Base-by-base conservation (phyloP, 2,113 vertebrate species). In the Xyrauchen texanus region DNA sequence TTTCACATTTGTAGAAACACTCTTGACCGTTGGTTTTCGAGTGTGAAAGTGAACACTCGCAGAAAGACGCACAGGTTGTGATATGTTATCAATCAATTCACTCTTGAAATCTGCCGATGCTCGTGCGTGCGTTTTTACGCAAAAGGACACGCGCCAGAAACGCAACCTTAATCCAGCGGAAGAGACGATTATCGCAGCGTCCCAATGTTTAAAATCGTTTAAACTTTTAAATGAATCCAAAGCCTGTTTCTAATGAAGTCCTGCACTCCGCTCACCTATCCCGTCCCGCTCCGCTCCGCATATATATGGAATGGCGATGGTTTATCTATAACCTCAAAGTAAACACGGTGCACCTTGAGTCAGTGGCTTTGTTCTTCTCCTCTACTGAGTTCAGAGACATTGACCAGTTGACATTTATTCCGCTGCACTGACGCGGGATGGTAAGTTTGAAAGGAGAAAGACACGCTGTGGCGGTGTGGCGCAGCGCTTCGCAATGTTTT, bases 181-280 rank as follows among this genome's bases (percentile, higher is more conserved):
- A 34, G 12, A 44, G 4, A 45, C 12, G 52, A n/a, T 0, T n/a
- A 52, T 13, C 21, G 52, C 52, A 11, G 69, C 45, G 58, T 49
- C 58, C 16, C 46, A 4, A 53, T 7, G 68, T 62, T 55, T 16
- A 4, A 7, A 7, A 8, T 52, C 4, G 49, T 57, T 57, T 45
- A 44, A 82, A 82, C 60, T 81, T 79, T 45, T 0, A 42, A 62
- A n/a, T n/a, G 44, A 53, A 51, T 46, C 70, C 6, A 45, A 45
- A 45, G n/a, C 2, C 8, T 72, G 68, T 72, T 60, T 12, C 4
- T 13, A 5, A 51, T 8, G 46, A 34, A n/a, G 7, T 16, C 46
- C 52, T 12, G n/a, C 68, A 21, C 49, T 16, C 15, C 52, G 63
- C 62, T n/a, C 82, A 70, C 77, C 78, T 77, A 81, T 80, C 81